Base-by-base conservation (phyloP, 2,797 vertebrate genomes). In the Echiichthys vipera region DNA sequence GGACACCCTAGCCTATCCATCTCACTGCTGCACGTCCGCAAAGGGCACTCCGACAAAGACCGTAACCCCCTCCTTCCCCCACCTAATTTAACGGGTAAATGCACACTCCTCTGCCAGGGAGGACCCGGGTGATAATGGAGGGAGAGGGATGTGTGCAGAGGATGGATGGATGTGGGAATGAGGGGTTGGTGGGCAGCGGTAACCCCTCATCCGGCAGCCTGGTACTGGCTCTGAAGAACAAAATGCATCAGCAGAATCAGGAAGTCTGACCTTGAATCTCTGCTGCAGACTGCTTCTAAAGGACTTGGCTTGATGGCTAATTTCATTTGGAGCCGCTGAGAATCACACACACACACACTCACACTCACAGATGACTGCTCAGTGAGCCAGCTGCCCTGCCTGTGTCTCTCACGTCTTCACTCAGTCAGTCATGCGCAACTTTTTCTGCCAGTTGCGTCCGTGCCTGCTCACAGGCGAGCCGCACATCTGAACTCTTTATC, bases 51-150 rank as follows among this genome's bases (percentile, higher is more conserved):
- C 36, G 18, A 72, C 42, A 25, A 39, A 66, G 71, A 58, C 59
- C 43, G 12, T 54, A 77, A 39, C 7, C 54, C 46, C 62, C 61
- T 36, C 67, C 51, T 59, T 56, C 63, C 77, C 81, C 78, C 71
- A 76, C 81, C 89, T 91, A 86, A 93, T 94, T 94, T 93, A 94
- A 92, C 61, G 81, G 83, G 70, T 90, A 93, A 89, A 90, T 88
- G 91, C 91, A 88, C 83, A 81, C 45, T 84, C 69, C 65, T 53
- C 64, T 83, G 61, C 82, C 55, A 68, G 69, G 77, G 78, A 85
- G 88, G 64, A 83, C 61, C 77, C 24, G 55, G 47, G 85, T 84
- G 77, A 84, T 87, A 84, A 90, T 82, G 84, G 84, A 84, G 78
- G 66, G 49, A 74, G 12, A 69, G 56, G 73, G 80, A 69, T 45